These are phyloP conservation scores for Tetanocera ferruginea DNA, from an alignment of 2,888 invertebrate genomes.

Conservation along the genomic window DNA sequence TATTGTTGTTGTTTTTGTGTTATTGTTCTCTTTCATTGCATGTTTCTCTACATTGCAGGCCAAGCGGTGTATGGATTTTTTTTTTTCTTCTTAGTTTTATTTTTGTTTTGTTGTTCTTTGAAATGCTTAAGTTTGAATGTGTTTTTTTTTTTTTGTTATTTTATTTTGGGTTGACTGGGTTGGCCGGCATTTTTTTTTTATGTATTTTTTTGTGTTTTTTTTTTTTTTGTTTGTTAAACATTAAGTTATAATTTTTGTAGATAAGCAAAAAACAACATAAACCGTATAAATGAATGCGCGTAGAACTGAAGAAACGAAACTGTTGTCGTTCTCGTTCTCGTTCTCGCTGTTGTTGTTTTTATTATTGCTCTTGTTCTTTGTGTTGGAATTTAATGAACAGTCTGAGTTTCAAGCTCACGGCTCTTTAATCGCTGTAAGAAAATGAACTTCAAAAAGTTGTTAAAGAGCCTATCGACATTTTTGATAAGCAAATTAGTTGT, in stretches of 20 bases:
- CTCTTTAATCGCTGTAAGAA: too few relatives aligned
- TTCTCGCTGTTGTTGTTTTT: background rate
- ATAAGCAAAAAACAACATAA: background rate
- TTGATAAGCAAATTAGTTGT: background rate
- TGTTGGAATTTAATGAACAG: slow-evolving; percentile 30
- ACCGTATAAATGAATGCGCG: too few relatives aligned
- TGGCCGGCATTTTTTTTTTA: too few relatives aligned
- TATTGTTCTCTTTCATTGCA: background rate
- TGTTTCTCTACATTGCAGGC: background rate
- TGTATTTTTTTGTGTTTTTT: too few relatives aligned
- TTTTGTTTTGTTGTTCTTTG: slow-evolving; percentile 17
- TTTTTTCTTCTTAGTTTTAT: slow-evolving; percentile 14
- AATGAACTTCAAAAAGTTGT: too few relatives aligned
- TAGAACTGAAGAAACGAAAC: too few relatives aligned
- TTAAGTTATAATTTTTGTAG: background rate
- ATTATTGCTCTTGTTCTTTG: slow-evolving; percentile 11
- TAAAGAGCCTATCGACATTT: too few relatives aligned
- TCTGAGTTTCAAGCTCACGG: background rate
- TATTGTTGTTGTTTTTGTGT: background rate
- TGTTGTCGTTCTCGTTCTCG: too few relatives aligned
- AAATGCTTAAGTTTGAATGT: slow-evolving; percentile 22
- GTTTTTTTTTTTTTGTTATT: slow-evolving; percentile 26
- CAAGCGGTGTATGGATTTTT: background rate
- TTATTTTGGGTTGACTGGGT: slow-evolving; percentile 20
- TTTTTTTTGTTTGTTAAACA: too few relatives aligned